Percentiles rank a stretch among this genome's conserved stretches.
These are phyloP conservation scores for Prunella fulvescens DNA, from an alignment of 2,113 vertebrate genomes.

Conservation along the genomic window DNA sequence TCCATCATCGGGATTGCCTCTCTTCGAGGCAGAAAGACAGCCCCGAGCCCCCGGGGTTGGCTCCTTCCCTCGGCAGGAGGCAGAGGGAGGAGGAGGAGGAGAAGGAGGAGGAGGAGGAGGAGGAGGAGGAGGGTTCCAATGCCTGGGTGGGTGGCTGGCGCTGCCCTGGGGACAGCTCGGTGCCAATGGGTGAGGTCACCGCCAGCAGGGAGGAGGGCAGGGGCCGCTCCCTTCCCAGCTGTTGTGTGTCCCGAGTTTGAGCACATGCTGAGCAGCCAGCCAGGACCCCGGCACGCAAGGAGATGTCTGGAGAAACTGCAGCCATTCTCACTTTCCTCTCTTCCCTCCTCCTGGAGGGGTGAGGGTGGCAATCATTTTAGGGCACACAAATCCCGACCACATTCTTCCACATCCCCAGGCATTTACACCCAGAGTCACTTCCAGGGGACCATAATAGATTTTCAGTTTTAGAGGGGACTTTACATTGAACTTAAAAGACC, in stretches of 20 bases:
- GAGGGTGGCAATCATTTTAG: neutral
- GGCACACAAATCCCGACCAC: neutral
- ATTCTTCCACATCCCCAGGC: neutral
- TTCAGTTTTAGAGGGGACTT: neutral
- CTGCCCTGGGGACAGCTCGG: neutral
- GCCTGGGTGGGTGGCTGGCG: neutral
- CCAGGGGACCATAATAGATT: neutral
- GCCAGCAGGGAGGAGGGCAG: neutral
- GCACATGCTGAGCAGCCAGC: neutral
- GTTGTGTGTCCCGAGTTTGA: neutral
- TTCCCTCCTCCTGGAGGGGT: neutral
- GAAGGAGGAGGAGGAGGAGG: too few relatives aligned
- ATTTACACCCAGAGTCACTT: neutral
- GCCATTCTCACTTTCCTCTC: neutral
- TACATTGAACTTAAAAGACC: neutral
- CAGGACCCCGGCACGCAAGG: neutral
- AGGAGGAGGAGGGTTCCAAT: neutral
- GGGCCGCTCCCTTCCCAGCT: constrained; percentile 13
- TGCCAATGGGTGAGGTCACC: constrained; percentile 34
- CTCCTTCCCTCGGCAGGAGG: neutral
- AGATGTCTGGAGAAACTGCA: neutral
- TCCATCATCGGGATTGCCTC: neutral
- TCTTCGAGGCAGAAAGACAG: neutral
- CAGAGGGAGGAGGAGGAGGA: neutral
- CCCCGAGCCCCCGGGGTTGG: neutral